phyloP scores from a whole-genome alignment of 2,113 vertebrate species.

The Theristicus caerulescens region DNA sequence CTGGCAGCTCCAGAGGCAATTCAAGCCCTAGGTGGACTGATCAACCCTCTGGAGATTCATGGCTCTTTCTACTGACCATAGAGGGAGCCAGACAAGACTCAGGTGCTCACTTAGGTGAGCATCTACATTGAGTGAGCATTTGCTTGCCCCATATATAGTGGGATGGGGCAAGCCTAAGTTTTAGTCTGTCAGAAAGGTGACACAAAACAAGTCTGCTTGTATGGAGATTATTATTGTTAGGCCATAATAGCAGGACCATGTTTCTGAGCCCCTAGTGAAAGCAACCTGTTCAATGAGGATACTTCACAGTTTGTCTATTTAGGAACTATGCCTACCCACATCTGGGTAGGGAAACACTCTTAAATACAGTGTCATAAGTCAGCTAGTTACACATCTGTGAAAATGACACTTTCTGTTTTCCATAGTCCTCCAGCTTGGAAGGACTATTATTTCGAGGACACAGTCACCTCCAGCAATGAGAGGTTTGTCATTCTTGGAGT shows the following conservation, averaged over 20 bases:
- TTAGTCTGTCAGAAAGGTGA: neutral
- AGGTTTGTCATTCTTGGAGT: neutral
- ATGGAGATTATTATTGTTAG: neutral
- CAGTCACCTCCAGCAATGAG: neutral
- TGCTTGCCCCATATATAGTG: neutral
- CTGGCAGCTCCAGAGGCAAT: neutral
- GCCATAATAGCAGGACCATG: neutral
- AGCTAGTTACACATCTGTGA: neutral
- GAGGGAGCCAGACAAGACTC: neutral
- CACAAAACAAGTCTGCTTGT: neutral
- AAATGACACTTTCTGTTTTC: neutral
- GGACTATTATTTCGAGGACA: neutral
- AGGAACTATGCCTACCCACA: neutral
- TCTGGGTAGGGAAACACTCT: neutral
- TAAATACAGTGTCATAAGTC: neutral
- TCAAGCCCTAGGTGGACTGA: neutral
- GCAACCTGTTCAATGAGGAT: neutral
- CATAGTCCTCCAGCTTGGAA: neutral
- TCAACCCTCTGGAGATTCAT: neutral
- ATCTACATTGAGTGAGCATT: neutral
- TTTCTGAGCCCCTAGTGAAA: neutral
- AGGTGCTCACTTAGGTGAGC: neutral
- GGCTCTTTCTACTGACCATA: neutral
- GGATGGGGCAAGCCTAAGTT: neutral
- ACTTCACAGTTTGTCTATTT: neutral